Evolutionary conservation across 2,113 vertebrate species (phyloP).

Genomic region (Crotalus tigris): DNA sequence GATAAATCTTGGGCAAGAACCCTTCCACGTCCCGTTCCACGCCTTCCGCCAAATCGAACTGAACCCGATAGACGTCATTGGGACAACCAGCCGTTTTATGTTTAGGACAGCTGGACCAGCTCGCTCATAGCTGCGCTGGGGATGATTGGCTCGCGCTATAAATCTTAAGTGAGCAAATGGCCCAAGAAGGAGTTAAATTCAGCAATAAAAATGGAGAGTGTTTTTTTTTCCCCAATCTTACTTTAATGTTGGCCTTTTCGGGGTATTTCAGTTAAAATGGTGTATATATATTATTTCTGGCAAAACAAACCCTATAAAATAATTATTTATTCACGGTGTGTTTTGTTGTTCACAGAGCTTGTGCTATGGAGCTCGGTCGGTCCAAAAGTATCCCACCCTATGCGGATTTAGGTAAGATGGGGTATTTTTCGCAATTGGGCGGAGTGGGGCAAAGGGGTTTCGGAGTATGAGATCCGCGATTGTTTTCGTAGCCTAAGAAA

Average conservation of each 20-base stretch:
- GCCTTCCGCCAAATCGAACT: neutral
- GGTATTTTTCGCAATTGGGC: neutral
- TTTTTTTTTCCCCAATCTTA: neutral
- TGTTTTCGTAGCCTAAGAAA: conserved; percentile 57
- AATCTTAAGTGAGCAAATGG: neutral
- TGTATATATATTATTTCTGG: neutral
- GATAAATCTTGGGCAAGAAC: neutral
- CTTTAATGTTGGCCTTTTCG: neutral
- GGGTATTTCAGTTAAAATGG: neutral
- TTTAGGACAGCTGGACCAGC: conserved; percentile 14
- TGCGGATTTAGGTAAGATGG: conserved; percentile 57
- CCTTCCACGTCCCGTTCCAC: neutral
- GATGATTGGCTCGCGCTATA: neutral
- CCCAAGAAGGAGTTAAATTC: neutral
- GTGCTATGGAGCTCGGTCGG: conserved; percentile 73
- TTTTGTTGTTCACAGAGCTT: conserved; percentile 65
- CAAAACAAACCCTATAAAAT: neutral
- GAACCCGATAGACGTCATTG: neutral
- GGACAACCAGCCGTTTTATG: neutral
- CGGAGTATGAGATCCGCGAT: conserved; percentile 1
- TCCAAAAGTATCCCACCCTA: conserved; percentile 68
- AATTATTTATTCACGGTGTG: conserved; percentile 26
- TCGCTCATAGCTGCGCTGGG: neutral
- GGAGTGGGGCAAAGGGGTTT: neutral
- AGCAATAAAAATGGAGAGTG: neutral